Evolutionary conservation across 2,113 vertebrate genomes (phyloP).

Genomic region (Fulica atra): DNA sequence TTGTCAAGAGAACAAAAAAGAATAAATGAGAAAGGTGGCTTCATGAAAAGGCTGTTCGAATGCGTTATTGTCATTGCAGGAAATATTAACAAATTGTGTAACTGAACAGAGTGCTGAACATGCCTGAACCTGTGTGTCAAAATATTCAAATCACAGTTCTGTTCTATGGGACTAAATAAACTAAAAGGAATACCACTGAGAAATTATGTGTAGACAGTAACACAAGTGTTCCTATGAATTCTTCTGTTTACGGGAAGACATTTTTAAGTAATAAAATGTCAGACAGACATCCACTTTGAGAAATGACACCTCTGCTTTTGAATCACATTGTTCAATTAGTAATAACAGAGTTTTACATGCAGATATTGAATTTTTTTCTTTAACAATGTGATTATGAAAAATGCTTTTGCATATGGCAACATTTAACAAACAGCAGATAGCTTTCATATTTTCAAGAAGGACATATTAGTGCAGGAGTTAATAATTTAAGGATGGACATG

Average conservation of each 20-base stretch:
- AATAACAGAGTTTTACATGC: background rate
- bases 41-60: constrained; percentile 48
- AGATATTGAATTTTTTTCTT: background rate
- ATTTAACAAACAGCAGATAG: background rate
- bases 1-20: constrained; percentile 49
- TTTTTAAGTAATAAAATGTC: background rate
- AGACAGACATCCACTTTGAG: background rate
- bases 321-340: background rate
- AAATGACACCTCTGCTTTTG: background rate
- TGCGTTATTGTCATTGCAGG: constrained; percentile 33
- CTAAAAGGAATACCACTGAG: constrained; percentile 5
- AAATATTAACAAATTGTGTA: constrained; percentile 54
- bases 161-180: constrained; percentile 44
- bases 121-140: constrained; percentile 41
- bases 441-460: background rate
- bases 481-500: background rate
- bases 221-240: background rate
- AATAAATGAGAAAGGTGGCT: constrained; percentile 24
- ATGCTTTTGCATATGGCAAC: background rate
- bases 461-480: background rate
- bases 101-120: constrained; percentile 33
- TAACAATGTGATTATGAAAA: background rate
- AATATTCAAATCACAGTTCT: constrained; percentile 30
- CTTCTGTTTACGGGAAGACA: background rate
- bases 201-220: background rate